Percentiles rank a stretch among this genome's conserved stretches.
Conservation (phyloP, 2,888 invertebrate species). For the Diogma glabrata region DNA sequence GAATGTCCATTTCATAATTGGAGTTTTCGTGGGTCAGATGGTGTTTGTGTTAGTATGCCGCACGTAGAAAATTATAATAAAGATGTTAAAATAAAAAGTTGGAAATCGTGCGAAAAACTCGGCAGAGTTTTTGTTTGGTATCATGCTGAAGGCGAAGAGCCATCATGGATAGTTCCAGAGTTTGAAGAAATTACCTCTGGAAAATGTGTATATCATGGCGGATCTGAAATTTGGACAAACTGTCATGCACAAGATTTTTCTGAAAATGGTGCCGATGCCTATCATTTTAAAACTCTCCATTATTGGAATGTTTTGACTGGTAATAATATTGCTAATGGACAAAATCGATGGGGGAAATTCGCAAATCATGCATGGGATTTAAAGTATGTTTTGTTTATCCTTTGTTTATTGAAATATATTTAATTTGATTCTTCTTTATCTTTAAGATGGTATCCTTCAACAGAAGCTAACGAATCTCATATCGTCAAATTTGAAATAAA, state of each 20-base stretch:
- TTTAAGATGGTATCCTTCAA: too few relatives aligned
- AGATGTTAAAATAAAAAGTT: slow-evolving; percentile 54
- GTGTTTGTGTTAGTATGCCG: slow-evolving; percentile 63
- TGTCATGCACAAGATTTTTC: slow-evolving; percentile 83
- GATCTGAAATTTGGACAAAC: slow-evolving; percentile 64
- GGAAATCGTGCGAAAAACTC: slow-evolving; percentile 57
- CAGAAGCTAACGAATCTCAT: too few relatives aligned
- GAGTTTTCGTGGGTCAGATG: slow-evolving; percentile 64
- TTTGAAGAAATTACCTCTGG: slow-evolving; percentile 43
- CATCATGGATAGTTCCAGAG: slow-evolving; percentile 60
- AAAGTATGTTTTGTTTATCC: slow-evolving; percentile 23
- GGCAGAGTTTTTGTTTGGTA: slow-evolving; percentile 75
- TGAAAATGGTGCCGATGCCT: slow-evolving; percentile 79
- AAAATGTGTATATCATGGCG: slow-evolving; percentile 55
- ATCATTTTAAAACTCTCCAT: slow-evolving; percentile 69
- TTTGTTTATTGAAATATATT: too few relatives aligned
- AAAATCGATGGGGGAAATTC: slow-evolving; percentile 30
- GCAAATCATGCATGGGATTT: slow-evolving; percentile 47
- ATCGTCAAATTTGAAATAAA: too few relatives aligned
- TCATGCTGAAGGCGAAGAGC: slow-evolving; percentile 57
- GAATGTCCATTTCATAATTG: slow-evolving; percentile 87
- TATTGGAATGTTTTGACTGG: slow-evolving; percentile 45
- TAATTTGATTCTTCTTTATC: too few relatives aligned
- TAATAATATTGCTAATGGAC: slow-evolving; percentile 31
- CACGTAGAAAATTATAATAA: slow-evolving; percentile 46